Conservation (phyloP, 1,140 invertebrate genomes). For the Drosophila quadrilineata region DNA sequence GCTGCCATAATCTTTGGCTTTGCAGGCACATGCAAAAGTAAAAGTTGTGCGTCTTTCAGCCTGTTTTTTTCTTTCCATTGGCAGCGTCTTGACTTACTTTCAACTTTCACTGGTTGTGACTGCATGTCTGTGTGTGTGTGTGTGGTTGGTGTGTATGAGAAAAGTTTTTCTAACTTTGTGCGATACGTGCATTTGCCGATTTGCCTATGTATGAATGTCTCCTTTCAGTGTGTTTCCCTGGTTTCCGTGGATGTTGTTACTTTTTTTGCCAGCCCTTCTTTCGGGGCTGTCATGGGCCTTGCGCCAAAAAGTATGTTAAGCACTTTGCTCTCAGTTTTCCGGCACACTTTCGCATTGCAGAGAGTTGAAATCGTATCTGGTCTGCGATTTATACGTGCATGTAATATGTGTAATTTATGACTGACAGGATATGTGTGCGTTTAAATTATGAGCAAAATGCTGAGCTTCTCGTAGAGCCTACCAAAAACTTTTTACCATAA, state of each 20-base stretch:
- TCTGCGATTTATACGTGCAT: conserved; percentile 74
- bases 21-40: conserved; percentile 43
- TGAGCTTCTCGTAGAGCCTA: conserved; percentile 11
- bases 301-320: conserved; percentile 74
- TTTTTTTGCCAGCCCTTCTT: background rate
- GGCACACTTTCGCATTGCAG: conserved; percentile 55
- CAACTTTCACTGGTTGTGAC: conserved; percentile 50
- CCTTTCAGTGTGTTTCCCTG: conserved; percentile 4
- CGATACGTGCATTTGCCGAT: conserved; percentile 64
- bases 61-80: no score
- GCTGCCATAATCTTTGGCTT: conserved; percentile 43
- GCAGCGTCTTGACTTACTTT: conserved; percentile 68
- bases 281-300: conserved; percentile 32
- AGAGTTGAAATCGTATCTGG: conserved; percentile 45
- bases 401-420: conserved; percentile 78
- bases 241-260: background rate
- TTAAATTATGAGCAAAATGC: conserved; percentile 77
- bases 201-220: conserved; percentile 45
- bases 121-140: background rate
- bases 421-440: conserved; percentile 68
- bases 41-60: conserved; percentile 52
- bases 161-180: conserved; percentile 61
- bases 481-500: conserved; percentile 50
- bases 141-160: background rate
- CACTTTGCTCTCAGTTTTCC: conserved; percentile 62